A percentile compares a stretch with the other conserved stretches of the same genome.
These are phyloP conservation scores for Clarias macrocephalus DNA, from an alignment of 2,113 vertebrate species.

Conservation along the genomic window DNA sequence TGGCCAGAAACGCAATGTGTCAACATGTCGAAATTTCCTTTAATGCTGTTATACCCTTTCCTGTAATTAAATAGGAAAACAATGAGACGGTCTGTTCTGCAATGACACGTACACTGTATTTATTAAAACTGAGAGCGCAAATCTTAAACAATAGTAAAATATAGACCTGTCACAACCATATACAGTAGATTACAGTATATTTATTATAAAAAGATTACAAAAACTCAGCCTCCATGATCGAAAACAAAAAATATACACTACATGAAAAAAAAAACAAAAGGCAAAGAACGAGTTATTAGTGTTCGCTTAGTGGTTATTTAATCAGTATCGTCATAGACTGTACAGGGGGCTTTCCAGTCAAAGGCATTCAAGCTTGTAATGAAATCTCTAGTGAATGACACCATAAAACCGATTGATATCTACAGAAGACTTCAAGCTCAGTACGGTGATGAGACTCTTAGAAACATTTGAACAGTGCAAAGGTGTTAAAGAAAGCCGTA, in stretches of 20 bases:
- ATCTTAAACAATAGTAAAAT: not conserved
- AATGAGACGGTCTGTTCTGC: not conserved
- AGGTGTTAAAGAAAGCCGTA: too few relatives aligned
- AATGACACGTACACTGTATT: not conserved
- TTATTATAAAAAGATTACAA: not conserved
- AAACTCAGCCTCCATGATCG: not conserved
- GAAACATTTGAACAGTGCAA: too few relatives aligned
- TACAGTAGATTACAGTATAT: not conserved
- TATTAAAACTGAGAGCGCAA: not conserved
- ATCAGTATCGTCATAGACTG: not conserved
- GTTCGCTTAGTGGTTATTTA: not conserved
- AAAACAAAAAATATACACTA: conserved; percentile 34
- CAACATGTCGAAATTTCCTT: not conserved
- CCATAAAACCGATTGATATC: too few relatives aligned
- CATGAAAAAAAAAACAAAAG: not conserved
- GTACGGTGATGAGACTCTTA: too few relatives aligned
- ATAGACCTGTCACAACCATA: not conserved
- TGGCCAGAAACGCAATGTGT: not conserved
- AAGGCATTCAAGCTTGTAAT: too few relatives aligned
- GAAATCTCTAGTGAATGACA: too few relatives aligned
- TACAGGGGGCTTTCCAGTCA: too few relatives aligned
- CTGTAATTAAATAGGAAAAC: not conserved
- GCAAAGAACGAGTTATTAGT: not conserved
- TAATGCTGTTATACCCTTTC: not conserved
- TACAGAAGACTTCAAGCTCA: too few relatives aligned